Evolutionary conservation across 2,113 vertebrate species (phyloP), one percentile per base, ranked within the genome.

Genomic region (Ornithorhynchus anatinus): DNA sequence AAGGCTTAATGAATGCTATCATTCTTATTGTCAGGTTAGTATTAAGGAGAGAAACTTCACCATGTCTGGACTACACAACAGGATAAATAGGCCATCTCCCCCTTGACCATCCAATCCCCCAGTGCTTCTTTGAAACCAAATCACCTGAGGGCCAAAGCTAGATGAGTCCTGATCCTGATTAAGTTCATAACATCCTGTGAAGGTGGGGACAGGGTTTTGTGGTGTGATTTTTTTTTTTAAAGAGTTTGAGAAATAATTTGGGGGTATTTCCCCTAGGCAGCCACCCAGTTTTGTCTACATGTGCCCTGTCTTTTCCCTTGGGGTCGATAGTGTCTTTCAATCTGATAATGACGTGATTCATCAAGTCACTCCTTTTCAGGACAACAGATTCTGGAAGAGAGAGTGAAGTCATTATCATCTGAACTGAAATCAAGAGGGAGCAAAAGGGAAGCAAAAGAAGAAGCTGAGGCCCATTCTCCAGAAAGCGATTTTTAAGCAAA

Each of bases 291-390:
- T 62, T n/a, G 5, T 19, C n/a, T 50, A 39, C 25, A 2, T 0
- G 0, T 6, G 23, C 1, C 0, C 14, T 7, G 7, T 4, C 9
- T 0, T 5, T 10, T 2, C 2, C 31, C 5, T 3, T 23, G 10
- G 15, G 13, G 27, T 20, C 47, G 72, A 63, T 20, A 10, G 15
- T 15, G 27, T 20, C 47, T 74, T 66, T 20, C 31, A 68, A 39
- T 31, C 13, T 12, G 42, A 54, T 53, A 13, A 31, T 15, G 0
- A 4, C 56, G 71, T 44, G 32, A 17, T 76, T 47, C 22, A 53
- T 27, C 40, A 59, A 25, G 19, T 31, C 20, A 10, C 36, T 31
- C 7, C 7, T 39, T 64, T n/a, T 45, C 44, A 40, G 48, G 64
- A 17, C 7, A 60, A 23, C 10, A 43, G 39, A 45, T 66, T 36